Base-by-base conservation (phyloP, 2,888 invertebrate genomes). In the Pediacus dermestoides region DNA sequence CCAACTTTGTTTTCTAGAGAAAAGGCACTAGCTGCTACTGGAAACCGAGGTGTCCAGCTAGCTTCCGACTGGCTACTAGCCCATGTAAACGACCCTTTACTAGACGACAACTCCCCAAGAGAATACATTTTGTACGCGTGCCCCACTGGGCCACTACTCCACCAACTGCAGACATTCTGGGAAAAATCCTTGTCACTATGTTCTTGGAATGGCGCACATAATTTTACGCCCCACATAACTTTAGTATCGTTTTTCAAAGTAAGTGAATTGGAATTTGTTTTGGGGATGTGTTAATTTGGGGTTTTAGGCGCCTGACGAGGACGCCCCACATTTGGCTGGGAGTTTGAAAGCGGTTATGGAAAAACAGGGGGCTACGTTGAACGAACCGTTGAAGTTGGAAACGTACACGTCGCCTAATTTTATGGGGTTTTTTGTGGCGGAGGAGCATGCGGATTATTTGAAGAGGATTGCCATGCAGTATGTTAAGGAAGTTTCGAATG, bases 11-110 rank as follows among this genome's bases (percentile, higher is more conserved):
- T 27, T 71, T 71, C 35, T 61, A 91, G 91, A 25, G 83, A 90
- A 63, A 93, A 91, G 64, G 91, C 92, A 3, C 68, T 93, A 44
- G 89, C 91, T 9, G 90, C 91, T 6, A 93, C 92, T 2, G 92
- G 92, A 10, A 83, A 91, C 65, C 76, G 86, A 40, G 88, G 89
- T 44, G 87, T 90, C 14, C 89, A 91, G 66, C 73, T 90, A 43
- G 92, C 92, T 4, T 88, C 89, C 1, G 91, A 92, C 63, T 93
- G 92, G 93, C 71, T 93, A 7, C 66, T 92, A 42, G 88, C 90
- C 4, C 93, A 93, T 63, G 88, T 91, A 0, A 85, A 88, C 61
- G 93, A 93, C 70, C 77, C 85, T 0, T 77, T 79, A 11, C 71
- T 93, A 31, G 90, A 93, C 64, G 79, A 81, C 33, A 78, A 79